Percentiles rank a stretch among this genome's conserved stretches.
phyloP scores from a whole-genome alignment of 1,140 invertebrate species.

The Orius laevigatus region DNA sequence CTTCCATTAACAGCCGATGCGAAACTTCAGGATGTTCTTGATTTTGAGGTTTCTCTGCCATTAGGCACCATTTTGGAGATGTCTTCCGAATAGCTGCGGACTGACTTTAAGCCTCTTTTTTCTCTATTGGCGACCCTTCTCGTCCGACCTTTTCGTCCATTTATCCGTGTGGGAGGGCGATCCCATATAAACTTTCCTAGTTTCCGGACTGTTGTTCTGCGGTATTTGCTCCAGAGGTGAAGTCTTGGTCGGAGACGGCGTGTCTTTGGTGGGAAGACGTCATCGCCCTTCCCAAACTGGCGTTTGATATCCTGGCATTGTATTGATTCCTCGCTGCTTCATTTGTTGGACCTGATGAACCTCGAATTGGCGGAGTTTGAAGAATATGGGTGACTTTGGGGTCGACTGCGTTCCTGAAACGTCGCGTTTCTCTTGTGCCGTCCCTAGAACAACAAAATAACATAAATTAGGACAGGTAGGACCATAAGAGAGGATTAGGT shows the following conservation, averaged over 20 bases:
- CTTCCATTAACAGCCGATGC: slow-evolving; percentile 31
- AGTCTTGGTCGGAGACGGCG: slow-evolving; percentile 8
- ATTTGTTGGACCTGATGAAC: slow-evolving; percentile 21
- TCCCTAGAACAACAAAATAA: slow-evolving; percentile 30
- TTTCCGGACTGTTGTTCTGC: slow-evolving; percentile 12
- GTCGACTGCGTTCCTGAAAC: slow-evolving; percentile 53
- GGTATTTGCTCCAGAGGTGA: slow-evolving; percentile 11
- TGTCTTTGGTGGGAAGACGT: slow-evolving; percentile 23
- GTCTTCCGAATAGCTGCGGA: slow-evolving; percentile 23
- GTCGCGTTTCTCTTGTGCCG: slow-evolving; percentile 67
- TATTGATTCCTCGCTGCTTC: slow-evolving; percentile 14
- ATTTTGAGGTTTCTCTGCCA: slow-evolving; percentile 10
- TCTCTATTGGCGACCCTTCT: slow-evolving; percentile 21
- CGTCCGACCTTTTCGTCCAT: slow-evolving; percentile 45
- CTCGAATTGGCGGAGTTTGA: slow-evolving; percentile 26
- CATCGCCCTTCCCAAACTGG: slow-evolving; percentile 22
- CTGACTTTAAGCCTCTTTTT: slow-evolving; percentile 21
- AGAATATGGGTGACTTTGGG: slow-evolving; percentile 17
- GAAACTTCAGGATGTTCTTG: slow-evolving; percentile 19
- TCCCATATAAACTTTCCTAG: slow-evolving; percentile 39
- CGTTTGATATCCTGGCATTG: slow-evolving; percentile 11
- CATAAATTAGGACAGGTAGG: too few relatives aligned
- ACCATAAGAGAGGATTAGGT: too few relatives aligned
- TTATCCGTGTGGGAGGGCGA: slow-evolving; percentile 60
- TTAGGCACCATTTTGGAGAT: slow-evolving; percentile 22